Evolutionary conservation across 1,140 invertebrate species (phyloP).

Genomic region (Drosophila mauritiana): DNA sequence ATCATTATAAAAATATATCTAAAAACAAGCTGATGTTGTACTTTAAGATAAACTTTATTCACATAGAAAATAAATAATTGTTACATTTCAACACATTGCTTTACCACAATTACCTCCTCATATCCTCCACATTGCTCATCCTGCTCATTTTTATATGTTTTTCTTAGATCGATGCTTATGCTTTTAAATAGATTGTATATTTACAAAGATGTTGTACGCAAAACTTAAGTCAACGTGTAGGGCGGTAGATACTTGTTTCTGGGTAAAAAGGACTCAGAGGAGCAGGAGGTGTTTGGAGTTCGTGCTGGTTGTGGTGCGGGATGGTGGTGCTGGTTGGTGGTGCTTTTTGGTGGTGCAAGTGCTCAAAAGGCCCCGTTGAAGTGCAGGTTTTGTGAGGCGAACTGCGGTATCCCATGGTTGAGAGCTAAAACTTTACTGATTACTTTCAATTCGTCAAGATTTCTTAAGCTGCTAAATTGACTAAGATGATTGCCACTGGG

Average conservation of each 20-base stretch:
- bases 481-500: constrained; percentile 85
- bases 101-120: constrained; percentile 32
- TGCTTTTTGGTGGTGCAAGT: constrained; percentile 58
- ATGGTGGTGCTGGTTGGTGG: constrained; percentile 49
- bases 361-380: constrained; percentile 76
- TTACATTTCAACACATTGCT: constrained; percentile 69
- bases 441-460: constrained; percentile 90
- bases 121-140: constrained; percentile 16
- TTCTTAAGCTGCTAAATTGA: constrained; percentile 86
- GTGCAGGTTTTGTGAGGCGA: constrained; percentile 79
- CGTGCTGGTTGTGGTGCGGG: constrained; percentile 21
- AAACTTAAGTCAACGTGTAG: constrained; percentile 57
- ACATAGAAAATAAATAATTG: constrained; percentile 81
- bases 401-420: constrained; percentile 87
- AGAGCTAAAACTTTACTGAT: constrained; percentile 91
- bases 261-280: constrained; percentile 25
- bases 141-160: constrained; percentile 41
- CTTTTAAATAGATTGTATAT: constrained; percentile 72
- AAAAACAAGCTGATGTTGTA: constrained; percentile 25
- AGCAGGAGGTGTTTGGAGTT: constrained; percentile 44
- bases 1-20: too few relatives aligned
- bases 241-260: constrained; percentile 31
- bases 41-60: constrained; percentile 80
- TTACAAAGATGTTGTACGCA: constrained; percentile 74
- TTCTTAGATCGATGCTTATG: constrained; percentile 57